Evolutionary conservation across 1,140 invertebrate species (phyloP), one percentile per base, ranked within the genome.

Genomic region (Atta cephalotes): DNA sequence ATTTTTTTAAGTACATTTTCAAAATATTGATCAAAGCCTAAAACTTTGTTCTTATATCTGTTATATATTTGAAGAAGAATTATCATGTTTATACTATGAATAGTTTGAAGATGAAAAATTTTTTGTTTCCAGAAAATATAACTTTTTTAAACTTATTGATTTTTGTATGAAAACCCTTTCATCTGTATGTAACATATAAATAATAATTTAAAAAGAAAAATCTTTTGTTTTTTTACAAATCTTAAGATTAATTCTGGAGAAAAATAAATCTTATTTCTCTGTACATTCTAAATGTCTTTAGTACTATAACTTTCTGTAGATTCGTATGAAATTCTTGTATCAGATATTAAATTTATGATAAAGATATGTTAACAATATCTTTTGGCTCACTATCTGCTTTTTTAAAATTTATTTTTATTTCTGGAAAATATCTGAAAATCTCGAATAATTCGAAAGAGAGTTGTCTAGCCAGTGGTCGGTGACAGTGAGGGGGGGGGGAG

Each of bases 401-500:
- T 76, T 35, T 21, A 4, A 35, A 35, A 49, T 12, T 25, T 68
- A 31, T 68, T 45, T 58, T 2, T 39, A 35, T 35, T 14, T 31
- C 25, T 78, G 25, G 16, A 62, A 56, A 68, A 35, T 39, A 60
- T 45, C n/a, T n/a, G 25, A 49, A 16, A 14, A 21, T 16, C 10
- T 82, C n/a, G 49, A 81, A 25, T 60, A 28, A 77, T 14, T 25
- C 10, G 45, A 78, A n/a, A 7, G 18, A 53, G 14, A 63, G 25
- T 77, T 39, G 63, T 14, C 28, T 66, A 85, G 81, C 31, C 62
- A 60, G 65, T 62, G 76, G 77, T 60, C 63, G 76, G 68, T 49
- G 70, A 14, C 62, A 86, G 65, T 65, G 53, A 88, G 87, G 25
- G 25, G 25, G 25, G 25, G 25, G 25, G 68, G 58, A 77, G 80